A percentile compares a stretch with the other conserved stretches of the same genome.
Evolutionary conservation across 2,888 invertebrate genomes (phyloP).

Genomic region (Harmothoe impar): DNA sequence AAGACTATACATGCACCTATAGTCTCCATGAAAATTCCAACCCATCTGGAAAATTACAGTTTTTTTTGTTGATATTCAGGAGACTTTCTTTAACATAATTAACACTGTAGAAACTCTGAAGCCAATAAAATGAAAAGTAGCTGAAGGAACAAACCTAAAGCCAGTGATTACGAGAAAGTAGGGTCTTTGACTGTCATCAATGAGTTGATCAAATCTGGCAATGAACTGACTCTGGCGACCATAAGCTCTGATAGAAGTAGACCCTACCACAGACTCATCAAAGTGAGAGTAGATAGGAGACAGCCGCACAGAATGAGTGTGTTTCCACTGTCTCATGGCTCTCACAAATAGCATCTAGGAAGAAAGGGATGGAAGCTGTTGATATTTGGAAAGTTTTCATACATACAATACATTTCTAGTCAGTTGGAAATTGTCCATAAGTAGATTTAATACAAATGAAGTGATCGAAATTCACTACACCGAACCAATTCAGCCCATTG

Average conservation of each 20-base stretch:
- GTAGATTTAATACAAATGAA: no score
- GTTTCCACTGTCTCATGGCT: slow-evolving; percentile 37
- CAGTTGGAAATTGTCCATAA: no score
- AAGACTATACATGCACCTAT: slow-evolving; percentile 97
- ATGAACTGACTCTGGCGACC: slow-evolving; percentile 87
- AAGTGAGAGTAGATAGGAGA: slow-evolving; percentile 98
- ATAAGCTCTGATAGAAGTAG: slow-evolving; percentile 91
- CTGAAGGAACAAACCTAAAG: background rate
- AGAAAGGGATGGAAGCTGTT: background rate
- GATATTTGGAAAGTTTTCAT: no score
- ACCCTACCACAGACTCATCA: slow-evolving; percentile 92
- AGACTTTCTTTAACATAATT: background rate
- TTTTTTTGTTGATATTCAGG: no score
- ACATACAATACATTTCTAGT: no score
- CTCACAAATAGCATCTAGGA: slow-evolving; percentile 38
- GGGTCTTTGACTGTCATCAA: slow-evolving; percentile 69
- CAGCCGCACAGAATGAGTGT: slow-evolving; percentile 94
- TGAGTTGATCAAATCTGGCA: slow-evolving; percentile 65
- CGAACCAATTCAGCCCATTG: no score
- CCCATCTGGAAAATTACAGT: slow-evolving; percentile 90
- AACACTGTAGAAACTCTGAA: background rate
- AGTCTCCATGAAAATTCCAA: slow-evolving; percentile 96
- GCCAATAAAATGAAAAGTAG: no score
- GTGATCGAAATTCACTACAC: no score
- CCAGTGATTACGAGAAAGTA: slow-evolving; percentile 61